phyloP scores from a whole-genome alignment of 2,888 invertebrate species.

The Apodemia mormo region DNA sequence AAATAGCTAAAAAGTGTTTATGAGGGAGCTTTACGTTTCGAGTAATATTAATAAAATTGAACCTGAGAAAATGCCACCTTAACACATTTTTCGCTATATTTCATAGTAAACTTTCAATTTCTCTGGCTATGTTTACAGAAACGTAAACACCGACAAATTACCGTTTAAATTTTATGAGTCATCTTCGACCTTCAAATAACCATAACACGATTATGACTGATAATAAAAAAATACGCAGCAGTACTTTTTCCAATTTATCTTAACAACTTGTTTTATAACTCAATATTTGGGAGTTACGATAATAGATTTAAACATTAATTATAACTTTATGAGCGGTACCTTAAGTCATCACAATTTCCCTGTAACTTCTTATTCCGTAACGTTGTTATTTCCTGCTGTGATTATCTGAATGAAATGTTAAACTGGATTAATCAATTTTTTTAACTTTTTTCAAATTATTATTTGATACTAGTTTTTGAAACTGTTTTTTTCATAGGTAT shows the following conservation, averaged over 20 bases:
- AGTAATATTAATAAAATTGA: slow-evolving; percentile 2
- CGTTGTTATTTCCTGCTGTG: background rate
- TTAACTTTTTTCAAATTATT: too few species aligned
- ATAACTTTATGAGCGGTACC: slow-evolving; percentile 30
- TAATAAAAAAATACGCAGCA: slow-evolving; percentile 66
- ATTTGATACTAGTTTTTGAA: too few species aligned
- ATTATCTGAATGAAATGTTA: too few species aligned
- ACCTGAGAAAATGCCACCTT: background rate
- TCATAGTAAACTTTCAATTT: background rate
- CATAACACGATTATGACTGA: slow-evolving; percentile 72
- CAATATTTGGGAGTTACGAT: slow-evolving; percentile 64
- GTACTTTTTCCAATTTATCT: slow-evolving; percentile 76
- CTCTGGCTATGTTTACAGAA: background rate
- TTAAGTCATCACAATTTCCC: background rate
- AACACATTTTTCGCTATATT: slow-evolving; percentile 1
- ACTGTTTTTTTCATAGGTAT: too few species aligned
- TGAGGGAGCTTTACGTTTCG: slow-evolving; percentile 6
- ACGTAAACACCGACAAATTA: slow-evolving; percentile 45
- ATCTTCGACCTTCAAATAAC: slow-evolving; percentile 71
- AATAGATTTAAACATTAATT: slow-evolving; percentile 71
- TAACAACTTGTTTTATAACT: slow-evolving; percentile 75
- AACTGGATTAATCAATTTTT: too few species aligned
- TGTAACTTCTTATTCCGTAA: background rate
- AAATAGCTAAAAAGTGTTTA: slow-evolving; percentile 2
- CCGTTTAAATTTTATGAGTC: slow-evolving; percentile 69